Base-by-base conservation (phyloP, 2,888 invertebrate genomes). In the Tyria jacobaeae region DNA sequence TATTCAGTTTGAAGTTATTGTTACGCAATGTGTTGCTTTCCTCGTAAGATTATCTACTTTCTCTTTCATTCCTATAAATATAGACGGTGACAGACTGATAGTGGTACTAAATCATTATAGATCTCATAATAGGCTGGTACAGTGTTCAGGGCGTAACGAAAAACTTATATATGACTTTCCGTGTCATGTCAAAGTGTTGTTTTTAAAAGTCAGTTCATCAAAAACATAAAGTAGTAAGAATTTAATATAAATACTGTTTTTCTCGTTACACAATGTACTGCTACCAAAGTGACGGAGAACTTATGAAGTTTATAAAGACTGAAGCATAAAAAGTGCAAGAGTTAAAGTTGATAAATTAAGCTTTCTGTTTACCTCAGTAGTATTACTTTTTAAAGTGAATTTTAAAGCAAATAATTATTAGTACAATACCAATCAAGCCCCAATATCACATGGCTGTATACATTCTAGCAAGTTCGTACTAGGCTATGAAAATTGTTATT, bases 11-110 rank as follows among this genome's bases (percentile, higher is more conserved):
- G 31, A 21, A 41, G 37, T 41, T 39, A 50, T 51, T 21, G 39
- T 51, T 50, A 15, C 39, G 24, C 31, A 39, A 57, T 35, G 34
- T 50, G 50, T 50, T 31, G 50, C 50, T 48, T 25, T 48, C 25
- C 15, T 17, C 15, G 48, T 25, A 25, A 1, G 25, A 12, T 48
- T 24, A 51, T 51, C 17, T 31, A 12, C 34, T 50, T 1, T 48
- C 25, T 14, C 48, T 48, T 48, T 48, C n/a, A 5, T 5, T 25
- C 25, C 7, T 25, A 25, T n/a, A 15, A 14, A 25, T 1, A 9
- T 25, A 25, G 25, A 48, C 14, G 12, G 48, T 14, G 15, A 7
- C 2, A 25, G 15, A 25, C 7, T 25, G 12, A 31, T 12, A 51
- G 12, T 34, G 44, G n/a, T 21, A 34, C 31, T 27, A 34, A 51